Base-by-base conservation (phyloP, 2,797 vertebrate genomes). In the Pseudotriccus pelzelni region DNA sequence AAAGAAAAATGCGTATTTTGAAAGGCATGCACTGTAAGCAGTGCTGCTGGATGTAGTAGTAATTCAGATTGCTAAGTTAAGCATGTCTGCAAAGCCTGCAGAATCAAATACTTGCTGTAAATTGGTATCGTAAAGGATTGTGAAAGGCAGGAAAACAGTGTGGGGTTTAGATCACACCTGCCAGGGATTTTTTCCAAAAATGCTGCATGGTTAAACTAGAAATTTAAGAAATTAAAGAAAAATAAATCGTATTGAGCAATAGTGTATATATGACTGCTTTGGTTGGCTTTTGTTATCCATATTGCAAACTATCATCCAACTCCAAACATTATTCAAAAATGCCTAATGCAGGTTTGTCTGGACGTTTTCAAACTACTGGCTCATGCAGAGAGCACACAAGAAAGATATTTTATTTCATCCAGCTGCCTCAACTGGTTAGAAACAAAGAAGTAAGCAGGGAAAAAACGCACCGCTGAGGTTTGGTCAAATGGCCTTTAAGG, bases 401-500 rank as follows among this genome's bases (percentile, higher is more conserved):
- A 63, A 23, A 50, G 30, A 49, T 5, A 41, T 55, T 70, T 59
- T 27, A 52, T 22, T 60, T 36, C 53, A 64, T 53, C 46, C 85
- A 56, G 30, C 21, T 69, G 64, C 28, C 44, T 77, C 44, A 50
- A 15, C 21, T 27, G n/a, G 10, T 52, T 23, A 47, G 47, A 78
- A 86, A 37, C 22, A 55, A 39, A 46, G 27, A 66, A 87, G 43
- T 13, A 17, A 24, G 25, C 37, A 70, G 52, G 34, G 41, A 60
- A 70, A 56, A 24, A 67, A n/a, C 0, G 27, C 14, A n/a, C 17
- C 2, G 4, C 63, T 23, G 34, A 3, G 19, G 12, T 53, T 58
- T 20, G 49, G 16, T 22, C 43, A 36, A 20, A 25, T 0, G 37
- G 4, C 19, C 58, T 22, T 14, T 7, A 7, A 36, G 36, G 72